phyloP scores from a whole-genome alignment of 2,797 vertebrate species.

The Dendrocincla fuliginosa region DNA sequence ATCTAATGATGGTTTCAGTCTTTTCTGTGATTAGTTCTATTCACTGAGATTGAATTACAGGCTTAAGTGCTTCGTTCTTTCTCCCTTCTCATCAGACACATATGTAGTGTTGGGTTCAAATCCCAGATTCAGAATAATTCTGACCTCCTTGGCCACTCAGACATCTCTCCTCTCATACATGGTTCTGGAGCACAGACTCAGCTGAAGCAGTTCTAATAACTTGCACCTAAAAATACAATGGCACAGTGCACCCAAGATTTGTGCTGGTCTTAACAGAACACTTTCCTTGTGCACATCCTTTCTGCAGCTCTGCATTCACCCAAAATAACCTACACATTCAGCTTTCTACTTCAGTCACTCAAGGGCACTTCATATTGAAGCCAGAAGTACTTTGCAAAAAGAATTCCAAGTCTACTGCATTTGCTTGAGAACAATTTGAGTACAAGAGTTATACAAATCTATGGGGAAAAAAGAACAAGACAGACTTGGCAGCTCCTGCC shows the following conservation, averaged over 20 bases:
- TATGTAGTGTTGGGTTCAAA: neutral
- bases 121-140: neutral
- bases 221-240: neutral
- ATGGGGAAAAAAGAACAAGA: constrained; percentile 58
- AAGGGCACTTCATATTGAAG: constrained; percentile 30
- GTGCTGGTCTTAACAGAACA: neutral
- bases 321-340: neutral
- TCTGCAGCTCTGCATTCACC: neutral
- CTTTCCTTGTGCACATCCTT: neutral
- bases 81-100: neutral
- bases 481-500: constrained; percentile 50
- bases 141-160: neutral
- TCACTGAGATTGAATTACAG: neutral
- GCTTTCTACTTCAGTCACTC: constrained; percentile 12
- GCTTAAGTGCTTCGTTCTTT: neutral
- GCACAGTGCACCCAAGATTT: neutral
- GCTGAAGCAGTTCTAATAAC: neutral
- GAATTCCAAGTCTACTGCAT: constrained; percentile 7
- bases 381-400: constrained; percentile 27
- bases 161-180: neutral
- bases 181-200: neutral
- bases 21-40: neutral
- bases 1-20: neutral
- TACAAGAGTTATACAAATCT: constrained; percentile 60
- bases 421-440: constrained; percentile 56